A percentile compares a stretch with the other conserved stretches of the same genome.
Evolutionary conservation across 2,113 vertebrate genomes (phyloP).

Genomic region (Salvelinus fontinalis): DNA sequence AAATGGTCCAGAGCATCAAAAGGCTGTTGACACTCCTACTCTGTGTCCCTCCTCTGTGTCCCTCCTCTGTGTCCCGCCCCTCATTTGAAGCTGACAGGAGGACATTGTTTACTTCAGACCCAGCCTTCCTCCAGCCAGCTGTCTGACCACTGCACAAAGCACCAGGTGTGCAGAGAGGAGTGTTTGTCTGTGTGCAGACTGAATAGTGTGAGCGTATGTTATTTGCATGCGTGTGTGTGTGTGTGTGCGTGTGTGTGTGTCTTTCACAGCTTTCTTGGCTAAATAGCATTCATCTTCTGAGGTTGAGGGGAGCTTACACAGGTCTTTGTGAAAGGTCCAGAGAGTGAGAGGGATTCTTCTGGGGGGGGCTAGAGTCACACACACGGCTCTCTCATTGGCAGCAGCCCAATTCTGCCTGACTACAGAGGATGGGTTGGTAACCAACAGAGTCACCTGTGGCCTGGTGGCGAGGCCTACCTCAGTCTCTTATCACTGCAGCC

Average conservation of each 20-base stretch:
- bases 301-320: conserved; percentile 25
- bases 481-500: conserved; percentile 36
- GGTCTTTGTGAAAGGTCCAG: conserved; percentile 25
- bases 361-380: background rate
- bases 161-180: conserved; percentile 51
- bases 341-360: conserved; percentile 16
- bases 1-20: conserved; percentile 47
- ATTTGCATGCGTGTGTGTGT: background rate
- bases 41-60: conserved; percentile 30
- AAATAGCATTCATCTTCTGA: conserved; percentile 39
- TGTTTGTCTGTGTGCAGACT: conserved; percentile 36
- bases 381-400: conserved; percentile 3
- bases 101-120: conserved; percentile 39
- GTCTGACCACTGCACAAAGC: conserved; percentile 58
- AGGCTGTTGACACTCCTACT: conserved; percentile 5
- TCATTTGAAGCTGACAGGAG: conserved; percentile 67
- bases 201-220: background rate
- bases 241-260: background rate
- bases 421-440: conserved; percentile 11
- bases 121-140: conserved; percentile 21
- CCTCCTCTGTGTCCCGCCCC: conserved; percentile 25
- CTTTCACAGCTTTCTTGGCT: conserved; percentile 13
- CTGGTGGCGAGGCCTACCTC: conserved; percentile 11
- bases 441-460: conserved; percentile 29
- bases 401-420: too few relatives aligned